phyloP scores from a whole-genome alignment of 92 coral and sea anemone species.

The Pocillopora grandis region DNA sequence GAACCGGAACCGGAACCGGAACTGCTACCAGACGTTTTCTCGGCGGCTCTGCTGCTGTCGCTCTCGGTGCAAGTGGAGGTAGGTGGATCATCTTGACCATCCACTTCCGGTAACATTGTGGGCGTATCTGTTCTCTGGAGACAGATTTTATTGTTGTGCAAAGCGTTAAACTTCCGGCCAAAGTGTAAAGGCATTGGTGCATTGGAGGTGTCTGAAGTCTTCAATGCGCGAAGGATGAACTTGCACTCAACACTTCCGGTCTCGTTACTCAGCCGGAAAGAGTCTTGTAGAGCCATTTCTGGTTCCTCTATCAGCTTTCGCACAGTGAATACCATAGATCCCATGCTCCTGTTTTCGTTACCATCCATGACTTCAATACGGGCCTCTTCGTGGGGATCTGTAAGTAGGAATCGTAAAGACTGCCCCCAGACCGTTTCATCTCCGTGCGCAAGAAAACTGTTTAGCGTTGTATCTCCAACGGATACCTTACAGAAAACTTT shows the following conservation, averaged over 20 bases:
- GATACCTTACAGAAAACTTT: slow-evolving; percentile 73
- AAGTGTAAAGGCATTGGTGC: slow-evolving; percentile 1
- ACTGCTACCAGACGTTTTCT: slow-evolving; percentile 9
- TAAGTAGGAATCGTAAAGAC: slow-evolving; percentile 75
- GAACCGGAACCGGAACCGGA: slow-evolving; percentile 26
- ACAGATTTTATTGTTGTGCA: background rate
- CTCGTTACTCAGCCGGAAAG: slow-evolving; percentile 64
- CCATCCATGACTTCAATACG: slow-evolving; percentile 39
- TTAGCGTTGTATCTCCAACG: slow-evolving; percentile 62
- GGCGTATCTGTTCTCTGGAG: slow-evolving; percentile 27
- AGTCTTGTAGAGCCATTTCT: slow-evolving; percentile 81
- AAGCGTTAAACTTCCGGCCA: slow-evolving; percentile 13
- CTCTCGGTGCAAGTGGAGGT: background rate
- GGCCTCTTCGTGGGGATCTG: slow-evolving; percentile 75
- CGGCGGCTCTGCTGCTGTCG: slow-evolving; percentile 20
- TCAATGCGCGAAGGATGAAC: slow-evolving; percentile 82
- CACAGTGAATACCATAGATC: slow-evolving; percentile 56
- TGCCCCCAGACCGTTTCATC: slow-evolving; percentile 72
- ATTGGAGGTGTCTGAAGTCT: slow-evolving; percentile 36
- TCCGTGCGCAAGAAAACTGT: slow-evolving; percentile 65
- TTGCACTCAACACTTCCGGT: slow-evolving; percentile 71
- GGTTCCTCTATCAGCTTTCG: slow-evolving; percentile 71
- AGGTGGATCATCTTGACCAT: slow-evolving; percentile 21
- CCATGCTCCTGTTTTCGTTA: slow-evolving; percentile 52
- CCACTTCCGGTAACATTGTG: slow-evolving; percentile 39